These are phyloP conservation scores for Melanotaenia pygmaea DNA, from an alignment of 2,797 vertebrate species.

Conservation along the genomic window DNA sequence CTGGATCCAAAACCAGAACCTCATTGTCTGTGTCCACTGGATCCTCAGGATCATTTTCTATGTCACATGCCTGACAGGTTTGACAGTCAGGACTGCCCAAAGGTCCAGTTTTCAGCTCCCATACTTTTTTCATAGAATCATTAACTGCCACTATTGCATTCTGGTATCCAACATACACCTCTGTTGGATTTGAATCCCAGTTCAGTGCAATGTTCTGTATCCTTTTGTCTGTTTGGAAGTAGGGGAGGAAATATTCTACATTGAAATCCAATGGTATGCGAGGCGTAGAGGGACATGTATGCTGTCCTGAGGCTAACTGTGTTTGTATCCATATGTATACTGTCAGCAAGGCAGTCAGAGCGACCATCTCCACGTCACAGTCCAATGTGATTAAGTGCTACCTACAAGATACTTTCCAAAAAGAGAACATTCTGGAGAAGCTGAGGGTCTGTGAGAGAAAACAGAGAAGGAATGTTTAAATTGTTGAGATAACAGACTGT, in stretches of 20 bases:
- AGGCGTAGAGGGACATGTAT: slow-evolving; percentile 74
- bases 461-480: slow-evolving; percentile 52
- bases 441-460: slow-evolving; percentile 54
- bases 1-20: slow-evolving; percentile 87
- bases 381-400: slow-evolving; percentile 56
- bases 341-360: slow-evolving; percentile 72
- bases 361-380: slow-evolving; percentile 81
- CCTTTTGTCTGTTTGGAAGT: slow-evolving; percentile 72
- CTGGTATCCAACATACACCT: slow-evolving; percentile 85
- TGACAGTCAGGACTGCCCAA: slow-evolving; percentile 82
- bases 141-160: slow-evolving; percentile 86
- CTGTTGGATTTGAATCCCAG: rapidly evolving
- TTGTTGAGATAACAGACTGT: slow-evolving; percentile 29
- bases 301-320: slow-evolving; percentile 68
- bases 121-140: slow-evolving; percentile 57
- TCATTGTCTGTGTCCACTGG: slow-evolving; percentile 84
- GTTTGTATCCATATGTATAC: slow-evolving; percentile 79
- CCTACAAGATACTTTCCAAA: slow-evolving; percentile 59
- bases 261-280: slow-evolving; percentile 82
- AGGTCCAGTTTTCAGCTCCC: slow-evolving; percentile 88
- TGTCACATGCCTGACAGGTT: slow-evolving; percentile 83
- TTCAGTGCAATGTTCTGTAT: slow-evolving; percentile 88
- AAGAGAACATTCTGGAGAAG: slow-evolving; percentile 68
- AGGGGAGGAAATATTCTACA: slow-evolving; percentile 81
- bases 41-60: slow-evolving; percentile 49